These are phyloP conservation scores for Siphamia tubifer DNA, from an alignment of 2,113 vertebrate genomes.

Conservation along the genomic window DNA sequence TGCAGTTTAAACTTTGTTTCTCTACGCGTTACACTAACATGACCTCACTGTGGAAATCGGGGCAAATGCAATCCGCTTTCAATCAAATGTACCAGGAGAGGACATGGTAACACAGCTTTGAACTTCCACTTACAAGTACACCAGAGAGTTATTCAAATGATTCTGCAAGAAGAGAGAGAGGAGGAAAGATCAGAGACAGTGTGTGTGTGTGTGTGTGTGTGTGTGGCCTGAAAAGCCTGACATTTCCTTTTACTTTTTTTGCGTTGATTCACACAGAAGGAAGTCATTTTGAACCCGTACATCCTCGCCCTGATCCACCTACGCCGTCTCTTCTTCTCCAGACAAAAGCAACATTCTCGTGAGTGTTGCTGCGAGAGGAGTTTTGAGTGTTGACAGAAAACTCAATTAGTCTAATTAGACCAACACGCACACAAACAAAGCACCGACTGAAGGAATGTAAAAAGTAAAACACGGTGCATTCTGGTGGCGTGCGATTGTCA, in stretches of 20 bases:
- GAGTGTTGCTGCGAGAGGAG: not conserved
- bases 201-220: not conserved
- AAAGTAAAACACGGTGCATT: slow-evolving; percentile 7
- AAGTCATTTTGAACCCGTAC: slow-evolving; percentile 5
- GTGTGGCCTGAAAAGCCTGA: slow-evolving; percentile 30
- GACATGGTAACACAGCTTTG: slow-evolving; percentile 24
- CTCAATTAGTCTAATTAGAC: slow-evolving; percentile 61
- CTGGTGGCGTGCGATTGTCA: not conserved
- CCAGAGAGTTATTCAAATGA: slow-evolving; percentile 46
- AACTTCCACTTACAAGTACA: slow-evolving; percentile 42
- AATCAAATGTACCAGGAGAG: slow-evolving; percentile 15
- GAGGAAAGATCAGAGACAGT: slow-evolving; percentile 33
- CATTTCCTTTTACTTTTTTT: slow-evolving; percentile 22
- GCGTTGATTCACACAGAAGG: not conserved
- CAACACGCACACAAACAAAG: slow-evolving; percentile 27
- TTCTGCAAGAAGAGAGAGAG: not conserved
- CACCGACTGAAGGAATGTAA: not conserved
- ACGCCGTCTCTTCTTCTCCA: not conserved
- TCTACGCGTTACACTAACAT: not conserved
- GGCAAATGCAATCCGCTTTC: slow-evolving; percentile 5
- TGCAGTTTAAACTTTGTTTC: not conserved
- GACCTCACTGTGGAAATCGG: slow-evolving; percentile 12
- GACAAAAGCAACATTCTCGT: slow-evolving; percentile 31
- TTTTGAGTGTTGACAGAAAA: slow-evolving; percentile 34
- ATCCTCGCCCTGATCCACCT: slow-evolving; percentile 10